Base-by-base conservation (phyloP, 2,797 vertebrate genomes). In the Characodon lateralis region DNA sequence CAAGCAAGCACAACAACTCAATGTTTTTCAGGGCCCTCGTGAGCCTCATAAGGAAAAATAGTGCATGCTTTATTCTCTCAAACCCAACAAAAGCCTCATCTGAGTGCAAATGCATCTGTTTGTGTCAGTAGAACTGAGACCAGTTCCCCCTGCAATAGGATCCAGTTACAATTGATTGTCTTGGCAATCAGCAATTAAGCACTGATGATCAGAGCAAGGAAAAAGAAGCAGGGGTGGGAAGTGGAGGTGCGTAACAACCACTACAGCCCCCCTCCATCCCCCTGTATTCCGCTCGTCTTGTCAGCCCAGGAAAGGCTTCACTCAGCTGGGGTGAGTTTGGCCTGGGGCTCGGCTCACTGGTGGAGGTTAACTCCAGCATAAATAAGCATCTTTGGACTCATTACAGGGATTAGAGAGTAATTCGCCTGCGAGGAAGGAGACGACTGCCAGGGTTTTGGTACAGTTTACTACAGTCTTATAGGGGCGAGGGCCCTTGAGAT, bases 311-410 rank as follows among this genome's bases (percentile, higher is more conserved):
- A 94, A 93, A 94, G 93, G 88, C 91, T 91, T 93, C 91, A 92
- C 94, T 93, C 93, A 94, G 94, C 94, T 93, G 89, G 94, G 95
- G 92, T 93, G 93, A 93, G 73, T 95, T 96, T 95, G 89, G 95
- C 95, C 95, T 61, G 85, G 92, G 95, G 95, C 95, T 92, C 88
- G 93, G 94, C 95, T 96, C 95, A 95, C 93, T 95, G 92, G 94
- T 95, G 95, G 95, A 95, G 95, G 95, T 96, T 96, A 96, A 95
- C 93, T 95, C 94, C 94, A 93, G 95, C 95, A 96, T 96, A 96
- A 96, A 96, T 96, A 96, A 96, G 93, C 92, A 94, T 95, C 95
- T 95, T 95, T 94, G 94, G 93, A 94, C 95, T 96, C 95, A 96
- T 96, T 96, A 96, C 94, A 95, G 94, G 94, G 94, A 95, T 96